Evolutionary conservation across 1,140 invertebrate species (phyloP).

Genomic region (Nasonia longicornis): DNA sequence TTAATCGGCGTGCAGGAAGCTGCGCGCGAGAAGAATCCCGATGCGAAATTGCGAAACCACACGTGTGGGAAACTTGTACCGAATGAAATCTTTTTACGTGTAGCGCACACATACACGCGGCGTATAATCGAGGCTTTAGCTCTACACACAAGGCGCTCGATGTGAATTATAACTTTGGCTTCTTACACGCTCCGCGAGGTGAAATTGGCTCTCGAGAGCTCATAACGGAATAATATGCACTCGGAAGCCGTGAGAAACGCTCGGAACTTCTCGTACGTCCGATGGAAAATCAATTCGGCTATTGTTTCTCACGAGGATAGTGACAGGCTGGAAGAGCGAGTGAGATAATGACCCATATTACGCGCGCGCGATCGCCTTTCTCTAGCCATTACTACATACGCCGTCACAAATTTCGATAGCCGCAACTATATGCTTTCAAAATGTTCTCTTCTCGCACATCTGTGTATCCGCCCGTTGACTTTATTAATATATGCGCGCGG

Average conservation of each 20-base stretch:
- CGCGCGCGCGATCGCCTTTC: conserved; percentile 19
- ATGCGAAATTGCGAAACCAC: conserved; percentile 12
- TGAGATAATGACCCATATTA: conserved; percentile 14
- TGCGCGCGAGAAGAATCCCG: not conserved
- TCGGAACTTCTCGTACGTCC: conserved; percentile 5
- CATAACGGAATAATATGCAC: conserved; percentile 26
- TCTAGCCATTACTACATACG: not conserved
- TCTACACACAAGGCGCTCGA: not conserved
- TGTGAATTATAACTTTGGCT: not conserved
- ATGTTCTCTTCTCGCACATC: not conserved
- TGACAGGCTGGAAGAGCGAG: conserved; percentile 3
- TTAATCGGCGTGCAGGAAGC: conserved; percentile 6
- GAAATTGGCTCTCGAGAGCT: conserved; percentile 16
- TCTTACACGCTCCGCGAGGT: not conserved
- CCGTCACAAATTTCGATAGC: conserved; percentile 19
- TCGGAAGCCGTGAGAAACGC: conserved; percentile 39
- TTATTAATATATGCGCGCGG: not conserved
- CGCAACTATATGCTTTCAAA: not conserved
- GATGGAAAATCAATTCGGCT: conserved; percentile 40
- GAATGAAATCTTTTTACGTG: conserved; percentile 12
- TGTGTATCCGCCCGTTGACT: no score
- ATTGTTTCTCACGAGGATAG: conserved; percentile 40
- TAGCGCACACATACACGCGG: not conserved
- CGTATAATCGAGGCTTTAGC: not conserved
- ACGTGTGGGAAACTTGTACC: not conserved